These are phyloP conservation scores for Otocyon megalotis DNA, from an alignment of 2,113 vertebrate species.

Conservation along the genomic window DNA sequence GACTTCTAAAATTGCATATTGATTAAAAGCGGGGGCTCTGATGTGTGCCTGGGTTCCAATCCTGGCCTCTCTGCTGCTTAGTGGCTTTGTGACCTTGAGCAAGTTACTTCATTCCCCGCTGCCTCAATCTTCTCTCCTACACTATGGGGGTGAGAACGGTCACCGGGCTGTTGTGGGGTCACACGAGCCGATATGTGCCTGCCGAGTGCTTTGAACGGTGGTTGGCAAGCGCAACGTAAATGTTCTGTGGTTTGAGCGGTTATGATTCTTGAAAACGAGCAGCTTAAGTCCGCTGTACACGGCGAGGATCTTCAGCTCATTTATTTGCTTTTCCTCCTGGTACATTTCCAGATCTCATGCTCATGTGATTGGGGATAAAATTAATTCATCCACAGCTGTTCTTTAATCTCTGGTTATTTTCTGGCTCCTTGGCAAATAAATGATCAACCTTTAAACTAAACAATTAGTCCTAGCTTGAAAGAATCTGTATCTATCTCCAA, in stretches of 20 bases:
- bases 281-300: not conserved
- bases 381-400: slow-evolving; percentile 71
- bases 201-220: not conserved
- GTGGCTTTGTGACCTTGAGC: not conserved
- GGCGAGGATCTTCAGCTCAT: slow-evolving; percentile 3
- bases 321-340: slow-evolving; percentile 50
- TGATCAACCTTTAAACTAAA: slow-evolving; percentile 76
- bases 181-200: not conserved
- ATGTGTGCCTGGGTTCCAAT: not conserved
- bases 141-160: not conserved
- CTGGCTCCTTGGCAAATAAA: slow-evolving; percentile 69
- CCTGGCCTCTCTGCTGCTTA: not conserved
- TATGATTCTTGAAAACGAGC: not conserved
- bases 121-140: not conserved
- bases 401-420: slow-evolving; percentile 80
- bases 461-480: slow-evolving; percentile 64
- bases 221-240: not conserved
- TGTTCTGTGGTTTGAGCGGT: not conserved
- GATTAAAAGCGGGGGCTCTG: not conserved
- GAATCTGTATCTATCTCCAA: slow-evolving; percentile 55
- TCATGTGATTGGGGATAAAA: slow-evolving; percentile 58
- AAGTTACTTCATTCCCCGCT: not conserved
- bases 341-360: slow-evolving; percentile 49
- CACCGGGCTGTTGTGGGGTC: not conserved
- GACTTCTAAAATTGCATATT: not conserved